Base-by-base conservation (phyloP, 2,888 invertebrate species). In the Caradrina kadenii region DNA sequence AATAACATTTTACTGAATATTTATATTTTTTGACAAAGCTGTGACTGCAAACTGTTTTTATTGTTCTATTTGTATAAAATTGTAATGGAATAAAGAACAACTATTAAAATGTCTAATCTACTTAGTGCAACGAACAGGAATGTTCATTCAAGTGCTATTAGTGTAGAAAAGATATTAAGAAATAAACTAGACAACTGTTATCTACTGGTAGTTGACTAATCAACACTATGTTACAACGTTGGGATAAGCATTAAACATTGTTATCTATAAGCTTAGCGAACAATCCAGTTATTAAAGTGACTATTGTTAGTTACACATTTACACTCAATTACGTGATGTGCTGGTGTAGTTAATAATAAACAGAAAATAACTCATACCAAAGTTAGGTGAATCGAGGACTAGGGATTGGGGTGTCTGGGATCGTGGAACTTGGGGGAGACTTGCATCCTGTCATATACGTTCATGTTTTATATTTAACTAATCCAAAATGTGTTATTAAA, bases 251-350 rank as follows among this genome's bases (percentile, higher is more conserved):
- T 70, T 75, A 79, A 49, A 74, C 52, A 65, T 63, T 42, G 35
- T 76, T 65, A 63, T 78, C 82, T 83, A 85, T 83, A 85, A 83
- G 89, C 89, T 87, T 82, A 85, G 87, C 87, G 80, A 85, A 79
- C 77, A 80, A 78, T 82, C 77, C 79, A 83, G 83, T 87, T 77
- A 70, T 80, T 76, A 76, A 82, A 70, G 76, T 81, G 83, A 81
- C 78, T 74, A 75, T 62, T 86, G 86, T 89, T 89, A 89, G 89
- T 89, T 80, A 85, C 83, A 86, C 77, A 64, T 73, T 79, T 78
- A 83, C 79, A 82, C 73, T 80, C 79, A 82, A 85, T 63, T 73
- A 75, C 63, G 39, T 73, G 77, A 80, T 64, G 82, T 86, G 83
- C 86, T 82, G 76, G 78, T 82, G 81, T 73, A 76, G 79, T 84